Conservation (phyloP, 2,888 invertebrate genomes). For the Lasiommata megera region DNA sequence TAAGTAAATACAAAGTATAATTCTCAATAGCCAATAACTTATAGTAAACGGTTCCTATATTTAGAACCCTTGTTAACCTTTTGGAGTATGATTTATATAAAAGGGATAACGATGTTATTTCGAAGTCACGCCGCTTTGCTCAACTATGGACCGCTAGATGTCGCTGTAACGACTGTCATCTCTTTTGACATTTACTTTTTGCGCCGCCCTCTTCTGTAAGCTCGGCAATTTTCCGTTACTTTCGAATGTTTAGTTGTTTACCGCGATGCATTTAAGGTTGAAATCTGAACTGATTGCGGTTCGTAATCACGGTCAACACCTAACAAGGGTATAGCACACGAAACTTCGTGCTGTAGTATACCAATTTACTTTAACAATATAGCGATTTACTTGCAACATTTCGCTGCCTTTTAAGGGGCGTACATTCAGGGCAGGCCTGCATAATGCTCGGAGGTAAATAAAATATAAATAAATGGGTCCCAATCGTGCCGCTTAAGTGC, state of each 20-base stretch:
- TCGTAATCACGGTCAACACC: constrained; percentile 37
- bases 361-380: constrained; percentile 77
- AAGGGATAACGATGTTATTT: constrained; percentile 21
- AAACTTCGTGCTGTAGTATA: constrained; percentile 72
- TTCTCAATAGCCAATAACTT: neutral
- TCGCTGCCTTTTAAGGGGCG: constrained; percentile 64
- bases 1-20: too few species aligned
- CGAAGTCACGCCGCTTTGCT: constrained; percentile 18
- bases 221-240: constrained; percentile 22
- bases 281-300: constrained; percentile 21
- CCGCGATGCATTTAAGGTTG: constrained; percentile 18
- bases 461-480: constrained; percentile 52
- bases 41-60: neutral
- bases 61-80: constrained; percentile 8
- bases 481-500: constrained; percentile 40
- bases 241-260: constrained; percentile 17
- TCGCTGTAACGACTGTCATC: constrained; percentile 59
- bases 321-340: constrained; percentile 61
- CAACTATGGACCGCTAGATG: constrained; percentile 50
- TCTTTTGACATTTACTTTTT: constrained; percentile 63
- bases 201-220: constrained; percentile 33
- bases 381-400: constrained; percentile 68
- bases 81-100: constrained; percentile 8
- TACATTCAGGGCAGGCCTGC: constrained; percentile 63
- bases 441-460: constrained; percentile 53